These are phyloP conservation scores for Labroides dimidiatus DNA, from an alignment of 2,797 vertebrate species.

Conservation along the genomic window DNA sequence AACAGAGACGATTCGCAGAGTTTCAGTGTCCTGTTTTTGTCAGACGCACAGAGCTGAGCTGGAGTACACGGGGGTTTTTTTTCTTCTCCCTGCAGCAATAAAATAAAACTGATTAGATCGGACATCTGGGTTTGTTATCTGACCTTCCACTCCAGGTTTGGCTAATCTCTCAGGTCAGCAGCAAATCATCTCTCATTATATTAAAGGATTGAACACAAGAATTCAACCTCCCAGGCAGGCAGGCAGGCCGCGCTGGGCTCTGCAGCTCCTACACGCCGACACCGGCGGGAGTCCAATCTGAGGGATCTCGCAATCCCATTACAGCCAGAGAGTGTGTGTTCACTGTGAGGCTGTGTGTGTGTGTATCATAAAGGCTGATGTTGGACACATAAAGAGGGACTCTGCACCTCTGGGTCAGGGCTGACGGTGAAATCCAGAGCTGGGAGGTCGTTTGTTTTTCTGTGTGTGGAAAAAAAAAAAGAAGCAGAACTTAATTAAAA, in stretches of 20 bases:
- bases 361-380: slow-evolving; percentile 51
- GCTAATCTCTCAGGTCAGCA: slow-evolving; percentile 70
- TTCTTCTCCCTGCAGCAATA: slow-evolving; percentile 29
- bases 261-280: slow-evolving; percentile 26
- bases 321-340: slow-evolving; percentile 49
- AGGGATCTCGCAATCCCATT: slow-evolving; percentile 69
- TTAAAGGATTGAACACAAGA: slow-evolving; percentile 57
- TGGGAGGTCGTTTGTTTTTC: slow-evolving; percentile 17
- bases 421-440: slow-evolving; percentile 33
- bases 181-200: slow-evolving; percentile 66
- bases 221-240: slow-evolving; percentile 52
- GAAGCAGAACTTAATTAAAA: slow-evolving; percentile 27
- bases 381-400: slow-evolving; percentile 38
- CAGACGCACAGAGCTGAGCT: slow-evolving; percentile 1
- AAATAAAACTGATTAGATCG: slow-evolving; percentile 63
- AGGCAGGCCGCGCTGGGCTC: slow-evolving; percentile 12
- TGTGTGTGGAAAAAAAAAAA: slow-evolving; percentile 6
- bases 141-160: slow-evolving; percentile 55
- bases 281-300: slow-evolving; percentile 54
- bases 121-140: slow-evolving; percentile 56
- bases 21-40: slow-evolving; percentile 45
- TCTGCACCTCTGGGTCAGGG: slow-evolving; percentile 26
- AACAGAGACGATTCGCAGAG: slow-evolving; percentile 55
- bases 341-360: slow-evolving; percentile 27
- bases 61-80: slow-evolving; percentile 25